phyloP scores from a whole-genome alignment of 2,797 vertebrate genomes.

The Vultur gryphus region DNA sequence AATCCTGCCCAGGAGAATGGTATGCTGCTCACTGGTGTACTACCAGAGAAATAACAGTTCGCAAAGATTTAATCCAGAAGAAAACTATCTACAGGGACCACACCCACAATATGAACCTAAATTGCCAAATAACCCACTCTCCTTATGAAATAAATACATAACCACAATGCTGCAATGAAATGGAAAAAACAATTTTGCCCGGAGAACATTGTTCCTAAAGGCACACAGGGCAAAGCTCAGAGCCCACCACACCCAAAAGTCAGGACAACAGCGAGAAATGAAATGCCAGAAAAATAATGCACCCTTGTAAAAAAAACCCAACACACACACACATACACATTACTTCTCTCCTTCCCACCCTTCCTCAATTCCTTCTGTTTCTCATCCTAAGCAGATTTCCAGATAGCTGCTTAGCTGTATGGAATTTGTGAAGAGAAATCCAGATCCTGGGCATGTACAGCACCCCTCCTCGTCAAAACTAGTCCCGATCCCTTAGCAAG shows the following conservation, averaged over 20 bases:
- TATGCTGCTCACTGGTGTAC: neutral
- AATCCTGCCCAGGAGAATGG: neutral
- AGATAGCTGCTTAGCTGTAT: constrained; percentile 14
- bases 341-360: neutral
- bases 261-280: neutral
- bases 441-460: neutral
- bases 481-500: neutral
- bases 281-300: constrained; percentile 15
- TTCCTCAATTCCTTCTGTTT: neutral
- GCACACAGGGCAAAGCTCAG: constrained; percentile 28
- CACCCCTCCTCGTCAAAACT: neutral
- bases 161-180: constrained; percentile 19
- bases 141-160: constrained; percentile 27
- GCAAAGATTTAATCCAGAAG: neutral
- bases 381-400: constrained; percentile 39
- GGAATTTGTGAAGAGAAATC: constrained; percentile 45
- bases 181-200: constrained; percentile 40
- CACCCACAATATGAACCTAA: constrained; percentile 11
- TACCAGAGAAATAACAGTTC: neutral
- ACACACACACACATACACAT: neutral
- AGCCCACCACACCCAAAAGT: constrained; percentile 8
- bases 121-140: constrained; percentile 11
- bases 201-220: constrained; percentile 13
- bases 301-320: neutral
- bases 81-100: neutral